Evolutionary conservation across 1,140 invertebrate species (phyloP).

Genomic region (Leptopilina boulardi): DNA sequence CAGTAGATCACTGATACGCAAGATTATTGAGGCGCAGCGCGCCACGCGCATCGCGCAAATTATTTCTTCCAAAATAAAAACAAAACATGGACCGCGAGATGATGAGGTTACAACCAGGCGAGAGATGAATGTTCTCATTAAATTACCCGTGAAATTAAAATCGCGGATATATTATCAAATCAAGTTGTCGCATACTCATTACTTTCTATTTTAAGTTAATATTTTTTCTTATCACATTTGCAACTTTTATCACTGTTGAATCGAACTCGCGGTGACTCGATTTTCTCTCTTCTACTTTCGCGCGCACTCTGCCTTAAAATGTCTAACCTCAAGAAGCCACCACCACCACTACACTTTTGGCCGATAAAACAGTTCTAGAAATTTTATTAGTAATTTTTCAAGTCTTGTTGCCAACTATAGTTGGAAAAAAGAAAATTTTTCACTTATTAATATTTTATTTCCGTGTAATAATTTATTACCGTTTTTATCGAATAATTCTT

Average conservation of each 20-base stretch:
- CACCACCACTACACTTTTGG: too few relatives aligned
- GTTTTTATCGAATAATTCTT: too few relatives aligned
- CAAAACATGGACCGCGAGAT: background rate
- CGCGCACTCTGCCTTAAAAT: background rate
- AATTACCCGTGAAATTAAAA: background rate
- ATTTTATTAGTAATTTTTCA: too few relatives aligned
- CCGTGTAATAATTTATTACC: too few relatives aligned
- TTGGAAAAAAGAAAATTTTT: too few relatives aligned
- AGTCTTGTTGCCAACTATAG: too few relatives aligned
- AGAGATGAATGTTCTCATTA: background rate
- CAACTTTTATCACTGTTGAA: constrained; percentile 8
- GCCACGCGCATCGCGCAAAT: constrained; percentile 62
- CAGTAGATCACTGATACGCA: constrained; percentile 72
- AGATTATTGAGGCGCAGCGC: constrained; percentile 71
- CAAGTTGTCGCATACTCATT: background rate
- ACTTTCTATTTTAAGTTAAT: background rate
- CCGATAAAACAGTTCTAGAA: too few relatives aligned
- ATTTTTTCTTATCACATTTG: constrained; percentile 10
- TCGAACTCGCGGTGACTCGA: constrained; percentile 19
- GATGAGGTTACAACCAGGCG: constrained; percentile 10
- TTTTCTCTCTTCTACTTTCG: constrained; percentile 15
- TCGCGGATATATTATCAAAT: background rate
- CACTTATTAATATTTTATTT: too few relatives aligned
- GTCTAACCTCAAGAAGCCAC: too few relatives aligned
- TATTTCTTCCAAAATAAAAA: constrained; percentile 18